Evolutionary conservation across 2,113 vertebrate species (phyloP).

Genomic region (Platysteira castanea): DNA sequence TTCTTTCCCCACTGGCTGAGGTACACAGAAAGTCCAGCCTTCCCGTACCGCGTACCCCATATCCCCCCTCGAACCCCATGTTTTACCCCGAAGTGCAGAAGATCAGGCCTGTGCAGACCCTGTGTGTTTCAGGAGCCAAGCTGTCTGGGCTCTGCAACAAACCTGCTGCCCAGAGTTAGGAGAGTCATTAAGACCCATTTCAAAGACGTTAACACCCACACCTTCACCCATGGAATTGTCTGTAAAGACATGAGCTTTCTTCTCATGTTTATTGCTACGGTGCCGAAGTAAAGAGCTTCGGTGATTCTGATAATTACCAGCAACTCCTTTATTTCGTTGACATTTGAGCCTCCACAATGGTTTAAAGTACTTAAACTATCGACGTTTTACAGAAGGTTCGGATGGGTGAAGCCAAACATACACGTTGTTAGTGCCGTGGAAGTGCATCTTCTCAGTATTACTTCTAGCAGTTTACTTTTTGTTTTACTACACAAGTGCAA

Average conservation of each 20-base stretch:
- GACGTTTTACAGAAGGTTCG: neutral
- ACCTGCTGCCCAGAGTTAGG: rapidly evolving
- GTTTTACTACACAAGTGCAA: neutral
- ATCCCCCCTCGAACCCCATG: rapidly evolving
- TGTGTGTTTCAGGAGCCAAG: neutral
- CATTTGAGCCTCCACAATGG: neutral
- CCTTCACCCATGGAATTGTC: neutral
- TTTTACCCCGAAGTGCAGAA: too few relatives aligned
- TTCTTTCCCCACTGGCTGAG: neutral
- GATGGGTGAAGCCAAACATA: neutral
- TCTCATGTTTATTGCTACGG: neutral
- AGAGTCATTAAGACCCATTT: too few relatives aligned
- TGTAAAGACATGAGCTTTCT: neutral
- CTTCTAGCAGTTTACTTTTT: neutral
- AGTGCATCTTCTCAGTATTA: neutral
- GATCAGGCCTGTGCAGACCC: rapidly evolving
- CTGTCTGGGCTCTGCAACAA: neutral
- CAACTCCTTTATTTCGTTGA: neutral
- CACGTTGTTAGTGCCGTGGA: rapidly evolving
- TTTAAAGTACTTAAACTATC: neutral
- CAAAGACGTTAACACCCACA: rapidly evolving
- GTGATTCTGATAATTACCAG: neutral
- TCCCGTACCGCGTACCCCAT: rapidly evolving
- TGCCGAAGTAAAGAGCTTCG: neutral
- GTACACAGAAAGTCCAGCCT: rapidly evolving